phyloP scores from a whole-genome alignment of 2,113 vertebrate genomes.

The Ptilonorhynchus violaceus region DNA sequence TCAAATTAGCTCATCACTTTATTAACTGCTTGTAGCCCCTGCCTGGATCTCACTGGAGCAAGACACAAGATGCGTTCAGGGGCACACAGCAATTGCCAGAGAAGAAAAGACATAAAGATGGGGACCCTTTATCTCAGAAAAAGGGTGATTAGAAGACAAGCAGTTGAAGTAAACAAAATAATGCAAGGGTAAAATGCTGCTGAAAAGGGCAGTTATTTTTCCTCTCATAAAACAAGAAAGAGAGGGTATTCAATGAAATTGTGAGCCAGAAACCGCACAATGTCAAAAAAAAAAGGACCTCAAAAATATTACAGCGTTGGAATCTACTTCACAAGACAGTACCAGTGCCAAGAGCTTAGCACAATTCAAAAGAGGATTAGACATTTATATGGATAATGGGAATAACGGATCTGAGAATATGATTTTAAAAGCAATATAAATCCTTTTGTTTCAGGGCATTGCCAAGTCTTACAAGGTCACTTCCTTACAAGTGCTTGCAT shows the following conservation, averaged over 20 bases:
- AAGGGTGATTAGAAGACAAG: not conserved
- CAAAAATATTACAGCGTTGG: not conserved
- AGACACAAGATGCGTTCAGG: not conserved
- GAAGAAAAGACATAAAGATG: not conserved
- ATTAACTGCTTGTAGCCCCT: not conserved
- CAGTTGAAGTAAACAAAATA: not conserved
- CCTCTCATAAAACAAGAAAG: not conserved
- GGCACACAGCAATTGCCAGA: fast-evolving
- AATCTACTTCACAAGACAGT: conserved; percentile 2
- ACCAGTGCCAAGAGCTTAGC: not conserved
- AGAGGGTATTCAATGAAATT: not conserved
- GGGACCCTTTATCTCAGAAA: not conserved
- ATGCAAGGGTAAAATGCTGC: not conserved
- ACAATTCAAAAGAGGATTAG: conserved; percentile 20
- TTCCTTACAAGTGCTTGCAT: not conserved
- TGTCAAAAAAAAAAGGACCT: not conserved
- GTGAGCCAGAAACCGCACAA: not conserved
- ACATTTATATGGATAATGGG: conserved; percentile 19
- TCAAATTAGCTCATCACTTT: not conserved
- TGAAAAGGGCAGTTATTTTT: not conserved
- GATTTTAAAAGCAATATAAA: not conserved
- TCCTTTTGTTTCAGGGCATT: not conserved
- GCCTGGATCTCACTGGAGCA: not conserved
- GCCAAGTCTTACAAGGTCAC: not conserved
- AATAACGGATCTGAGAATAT: not conserved